Percentiles rank a stretch among this genome's conserved stretches.
Conservation (phyloP, 2,113 vertebrate genomes). For the Protobothrops flavoviridis region DNA sequence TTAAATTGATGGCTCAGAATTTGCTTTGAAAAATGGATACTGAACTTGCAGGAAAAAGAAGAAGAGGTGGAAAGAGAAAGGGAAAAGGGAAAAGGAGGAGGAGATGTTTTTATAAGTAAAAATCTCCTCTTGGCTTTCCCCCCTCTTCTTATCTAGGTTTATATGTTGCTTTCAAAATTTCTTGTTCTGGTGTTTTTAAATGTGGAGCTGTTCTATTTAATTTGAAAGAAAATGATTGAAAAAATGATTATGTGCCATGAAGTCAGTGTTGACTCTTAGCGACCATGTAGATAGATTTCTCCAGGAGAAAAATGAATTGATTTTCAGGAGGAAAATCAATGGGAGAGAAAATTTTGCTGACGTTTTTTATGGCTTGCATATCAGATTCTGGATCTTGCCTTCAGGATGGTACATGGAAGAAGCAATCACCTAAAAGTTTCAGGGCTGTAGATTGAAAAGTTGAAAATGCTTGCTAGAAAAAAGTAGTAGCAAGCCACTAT, state of each 20-base stretch:
- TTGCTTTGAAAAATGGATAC: not conserved
- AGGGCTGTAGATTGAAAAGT: not conserved
- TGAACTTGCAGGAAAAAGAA: too few relatives aligned
- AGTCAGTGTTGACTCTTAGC: not conserved
- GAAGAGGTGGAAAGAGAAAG: too few relatives aligned
- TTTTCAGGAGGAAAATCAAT: not conserved
- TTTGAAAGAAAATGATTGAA: not conserved
- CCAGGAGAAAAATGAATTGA: not conserved
- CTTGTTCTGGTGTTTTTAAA: not conserved
- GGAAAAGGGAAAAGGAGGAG: not conserved
- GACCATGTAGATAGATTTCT: not conserved
- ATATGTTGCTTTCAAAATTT: not conserved
- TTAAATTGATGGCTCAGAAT: not conserved
- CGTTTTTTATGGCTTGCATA: not conserved
- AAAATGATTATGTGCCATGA: not conserved
- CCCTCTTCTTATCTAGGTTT: not conserved
- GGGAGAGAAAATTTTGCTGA: not conserved
- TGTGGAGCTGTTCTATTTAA: not conserved
- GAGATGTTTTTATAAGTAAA: too few relatives aligned
- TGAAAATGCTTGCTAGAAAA: not conserved
- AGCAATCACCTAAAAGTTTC: not conserved
- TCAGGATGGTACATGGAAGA: not conserved
- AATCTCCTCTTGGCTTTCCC: not conserved
- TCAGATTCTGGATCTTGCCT: not conserved
- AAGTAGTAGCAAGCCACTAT: not conserved